Evolutionary conservation across 2,113 vertebrate species (phyloP), one percentile per base, ranked within the genome.

Genomic region (Channa maculata): DNA sequence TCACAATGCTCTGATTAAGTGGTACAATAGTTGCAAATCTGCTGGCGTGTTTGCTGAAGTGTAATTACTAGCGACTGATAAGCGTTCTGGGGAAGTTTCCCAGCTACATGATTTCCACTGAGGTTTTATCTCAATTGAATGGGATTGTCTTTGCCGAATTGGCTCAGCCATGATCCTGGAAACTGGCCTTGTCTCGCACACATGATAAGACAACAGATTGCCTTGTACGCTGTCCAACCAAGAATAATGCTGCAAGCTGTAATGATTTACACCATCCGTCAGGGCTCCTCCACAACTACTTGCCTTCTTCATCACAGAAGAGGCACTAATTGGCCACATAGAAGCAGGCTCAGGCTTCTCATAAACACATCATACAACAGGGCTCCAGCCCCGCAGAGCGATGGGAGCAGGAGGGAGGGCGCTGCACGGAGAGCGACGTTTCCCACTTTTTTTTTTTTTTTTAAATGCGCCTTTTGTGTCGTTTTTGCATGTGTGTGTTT

Each of bases 141-240:
- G 87, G 43, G 80, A 84, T 91, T 89, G 88, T 89, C 78, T 86
- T 87, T 91, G 81, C 75, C 34, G 80, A 89, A 83, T 87, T 92
- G 88, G 86, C 88, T 88, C 82, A 70, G 68, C 66, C 82, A 43
- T 54, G 77, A 83, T 85, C 77, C 86, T 92, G 89, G 88, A 91
- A 88, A 79, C 86, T 64, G 80, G 88, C 88, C 85, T 82, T 54
- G 85, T 91, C 85, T 88, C 82, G 61, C 85, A 82, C 83, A 86
- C 77, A 79, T n/a, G 83, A 89, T 89, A 84, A 92, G 85, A 88
- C 86, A 88, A 86, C 89, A 91, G 85, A 90, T 87, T 87, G 86
- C 71, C 80, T 87, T 80, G 84, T 86, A 52, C 24, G 43, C 72
- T 71, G 60, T 87, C 90, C 86, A 89, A 89, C 83, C 69, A 63